phyloP scores from a whole-genome alignment of 2,113 vertebrate genomes.

The Ptychochromis oligacanthus region DNA sequence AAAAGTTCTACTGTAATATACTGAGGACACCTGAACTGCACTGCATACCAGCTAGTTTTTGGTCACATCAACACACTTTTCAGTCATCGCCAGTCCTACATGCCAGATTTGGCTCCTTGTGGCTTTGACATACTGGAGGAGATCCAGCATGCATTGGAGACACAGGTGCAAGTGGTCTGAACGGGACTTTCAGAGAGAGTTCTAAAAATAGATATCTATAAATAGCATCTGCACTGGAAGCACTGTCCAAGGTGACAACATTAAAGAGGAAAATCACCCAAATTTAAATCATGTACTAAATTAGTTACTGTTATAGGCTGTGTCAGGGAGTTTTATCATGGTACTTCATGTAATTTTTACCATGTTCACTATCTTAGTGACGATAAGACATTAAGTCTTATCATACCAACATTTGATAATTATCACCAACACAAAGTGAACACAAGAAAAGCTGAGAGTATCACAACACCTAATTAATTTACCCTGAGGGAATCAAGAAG shows the following conservation, averaged over 20 bases:
- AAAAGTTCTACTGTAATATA: neutral
- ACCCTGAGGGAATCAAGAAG: neutral
- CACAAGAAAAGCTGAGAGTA: neutral
- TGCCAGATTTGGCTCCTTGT: neutral
- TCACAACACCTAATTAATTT: neutral
- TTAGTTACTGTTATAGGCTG: neutral
- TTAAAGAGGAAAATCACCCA: neutral
- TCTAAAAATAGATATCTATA: slow-evolving; percentile 11
- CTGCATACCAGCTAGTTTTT: neutral
- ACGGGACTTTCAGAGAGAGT: neutral
- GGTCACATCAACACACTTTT: neutral
- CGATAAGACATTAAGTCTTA: neutral
- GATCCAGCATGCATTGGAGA: neutral
- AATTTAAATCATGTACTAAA: neutral
- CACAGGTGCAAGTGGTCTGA: neutral
- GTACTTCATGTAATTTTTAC: neutral
- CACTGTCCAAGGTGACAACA: neutral
- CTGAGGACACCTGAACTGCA: neutral
- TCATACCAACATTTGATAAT: neutral
- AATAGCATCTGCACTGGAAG: neutral
- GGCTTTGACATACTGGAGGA: neutral
- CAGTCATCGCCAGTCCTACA: neutral
- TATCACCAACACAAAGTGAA: neutral
- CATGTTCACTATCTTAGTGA: neutral
- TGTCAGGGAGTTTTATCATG: no score